Conservation (phyloP, 2,888 invertebrate species). For the Drosophila robusta region DNA sequence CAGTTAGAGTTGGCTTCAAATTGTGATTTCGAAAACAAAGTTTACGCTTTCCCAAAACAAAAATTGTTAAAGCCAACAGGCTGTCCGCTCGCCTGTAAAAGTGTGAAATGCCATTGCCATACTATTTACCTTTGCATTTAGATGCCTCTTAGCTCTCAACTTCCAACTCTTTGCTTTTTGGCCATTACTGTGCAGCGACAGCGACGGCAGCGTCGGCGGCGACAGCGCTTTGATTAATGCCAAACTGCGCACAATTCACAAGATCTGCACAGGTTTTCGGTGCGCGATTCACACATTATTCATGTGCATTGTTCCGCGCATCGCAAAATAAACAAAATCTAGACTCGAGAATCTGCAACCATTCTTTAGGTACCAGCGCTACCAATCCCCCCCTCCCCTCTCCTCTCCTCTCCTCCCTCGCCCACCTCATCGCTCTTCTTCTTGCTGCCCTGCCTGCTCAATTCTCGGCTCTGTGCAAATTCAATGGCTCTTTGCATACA, state of each 20-base stretch:
- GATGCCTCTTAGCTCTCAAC: conserved; percentile 45
- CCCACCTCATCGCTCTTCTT: neutral
- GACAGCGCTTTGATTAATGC: conserved; percentile 77
- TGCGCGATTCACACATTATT: conserved; percentile 78
- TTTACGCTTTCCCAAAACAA: conserved; percentile 75
- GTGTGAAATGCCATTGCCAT: conserved; percentile 75
- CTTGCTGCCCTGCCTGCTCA: conserved; percentile 6
- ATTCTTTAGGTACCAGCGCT: conserved; percentile 60
- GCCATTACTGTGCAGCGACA: conserved; percentile 51
- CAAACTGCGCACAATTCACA: conserved; percentile 70
- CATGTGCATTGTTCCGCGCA: conserved; percentile 76
- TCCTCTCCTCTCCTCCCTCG: conserved; percentile 24
- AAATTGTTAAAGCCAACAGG: conserved; percentile 67
- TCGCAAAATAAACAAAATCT: conserved; percentile 73
- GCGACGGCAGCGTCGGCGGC: conserved; percentile 46
- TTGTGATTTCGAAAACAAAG: conserved; percentile 73
- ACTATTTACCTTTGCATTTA: conserved; percentile 72
- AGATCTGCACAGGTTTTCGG: conserved; percentile 77
- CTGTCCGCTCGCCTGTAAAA: conserved; percentile 64
- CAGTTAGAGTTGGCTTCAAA: conserved; percentile 48
- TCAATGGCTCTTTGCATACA: conserved; percentile 81
- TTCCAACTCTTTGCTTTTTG: conserved; percentile 33
- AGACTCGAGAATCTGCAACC: conserved; percentile 79
- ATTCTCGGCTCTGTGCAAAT: conserved; percentile 64
- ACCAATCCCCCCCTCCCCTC: conserved; percentile 48